Base-by-base conservation (phyloP, 2,888 invertebrate species). In the Tachina grossa region DNA sequence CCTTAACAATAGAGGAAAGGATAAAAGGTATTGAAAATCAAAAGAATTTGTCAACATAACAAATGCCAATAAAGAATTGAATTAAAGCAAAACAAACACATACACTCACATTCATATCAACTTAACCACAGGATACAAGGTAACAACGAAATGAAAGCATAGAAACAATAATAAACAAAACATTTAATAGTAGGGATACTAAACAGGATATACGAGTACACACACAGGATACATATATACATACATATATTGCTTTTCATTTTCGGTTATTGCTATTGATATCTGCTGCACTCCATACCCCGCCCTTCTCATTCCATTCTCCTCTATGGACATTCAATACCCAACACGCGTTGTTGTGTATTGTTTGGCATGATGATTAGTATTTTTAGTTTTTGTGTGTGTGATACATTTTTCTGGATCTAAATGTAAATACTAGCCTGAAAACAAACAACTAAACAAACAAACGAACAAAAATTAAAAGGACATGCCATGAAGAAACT, bases 241-340 rank as follows among this genome's bases (percentile, higher is more conserved):
- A 61, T 31, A 72, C 61, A 63, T 4, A 16, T n/a, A n/a, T 11
- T 45, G 11, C n/a, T 10, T 49, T 59, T n/a, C 11, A 1, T 51
- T 51, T 61, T 74, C 49, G 51, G 41, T 49, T 61, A 41, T 61
- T 69, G 78, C 43, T 68, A 69, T 78, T 69, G 69, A 53, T 69
- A 78, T 74, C 31, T 61, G 49, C 8, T 59, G 13, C 14, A 19
- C 49, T 61, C 49, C 19, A 19, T 19, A n/a, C 41, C 13, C 41
- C 31, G 31, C 13, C 10, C n/a, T 16, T 11, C 45, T 9, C 14
- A 61, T 16, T 11, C 13, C 16, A 2, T 14, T 11, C 43, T 9
- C 53, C 51, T 49, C 43, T n/a, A 2, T 10, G 59, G 59, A 61
- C 2, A 69, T 49, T 13, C 41, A 6, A 51, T 74, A 74, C n/a